Percentiles rank a stretch among this genome's conserved stretches.
Evolutionary conservation across 2,888 invertebrate genomes (phyloP).

Genomic region (Crepidodera aurea): DNA sequence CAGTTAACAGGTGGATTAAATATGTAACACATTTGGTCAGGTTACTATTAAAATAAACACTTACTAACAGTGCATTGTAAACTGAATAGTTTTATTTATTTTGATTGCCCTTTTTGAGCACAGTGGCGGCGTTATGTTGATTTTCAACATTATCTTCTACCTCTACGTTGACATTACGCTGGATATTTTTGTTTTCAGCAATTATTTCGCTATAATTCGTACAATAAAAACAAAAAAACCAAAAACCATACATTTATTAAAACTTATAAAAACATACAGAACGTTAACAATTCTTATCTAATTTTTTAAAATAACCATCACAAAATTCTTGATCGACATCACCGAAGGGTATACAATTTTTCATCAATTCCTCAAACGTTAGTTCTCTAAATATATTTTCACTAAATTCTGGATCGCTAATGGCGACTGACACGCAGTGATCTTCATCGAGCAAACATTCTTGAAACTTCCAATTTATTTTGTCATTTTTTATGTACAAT

Average conservation of each 20-base stretch:
- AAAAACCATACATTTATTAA: not conserved
- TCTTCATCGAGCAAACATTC: conserved; percentile 79
- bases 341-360: conserved; percentile 63
- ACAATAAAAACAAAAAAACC: not conserved
- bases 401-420: conserved; percentile 53
- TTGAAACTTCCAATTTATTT: conserved; percentile 79
- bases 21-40: too few species aligned
- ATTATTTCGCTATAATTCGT: too few species aligned
- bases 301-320: conserved; percentile 67
- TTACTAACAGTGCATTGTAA: too few species aligned
- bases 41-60: too few species aligned
- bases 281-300: conserved; percentile 52
- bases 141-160: too few species aligned
- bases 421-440: conserved; percentile 83
- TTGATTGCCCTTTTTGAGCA: too few species aligned
- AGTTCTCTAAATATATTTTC: conserved; percentile 64
- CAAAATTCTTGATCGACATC: conserved; percentile 67
- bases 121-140: too few species aligned
- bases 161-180: too few species aligned
- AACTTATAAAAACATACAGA: not conserved
- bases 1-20: too few species aligned
- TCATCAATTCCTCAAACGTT: conserved; percentile 68
- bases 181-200: too few species aligned
- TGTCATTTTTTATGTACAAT: conserved; percentile 69
- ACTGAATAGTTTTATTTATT: too few species aligned